Evolutionary conservation across 2,797 vertebrate genomes (phyloP), one percentile per base, ranked within the genome.

Genomic region (Xyrichtys novacula): DNA sequence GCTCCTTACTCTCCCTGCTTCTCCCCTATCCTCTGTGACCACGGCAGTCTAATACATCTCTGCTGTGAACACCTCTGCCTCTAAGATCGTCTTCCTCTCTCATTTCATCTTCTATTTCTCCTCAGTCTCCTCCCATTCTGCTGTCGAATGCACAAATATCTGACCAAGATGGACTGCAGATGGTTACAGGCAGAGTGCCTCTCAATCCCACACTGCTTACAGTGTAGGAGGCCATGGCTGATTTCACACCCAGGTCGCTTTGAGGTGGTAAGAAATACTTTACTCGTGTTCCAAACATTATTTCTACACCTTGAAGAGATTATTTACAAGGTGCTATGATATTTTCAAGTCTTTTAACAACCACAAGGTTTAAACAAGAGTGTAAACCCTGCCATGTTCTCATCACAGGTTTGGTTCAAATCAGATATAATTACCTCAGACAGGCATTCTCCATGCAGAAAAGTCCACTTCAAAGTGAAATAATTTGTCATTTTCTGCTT

Each of bases 11-110:
- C 42, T 39, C 65, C 32, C 63, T 55, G 59, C 66, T 40, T 42
- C 44, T 7, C 53, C 17, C 42, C 50, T 67, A 42, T 69, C 54
- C 43, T 50, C 60, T 23, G 23, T 52, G 47, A 38, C 23, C 64
- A 54, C 72, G 68, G 74, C 85, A 74, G 71, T 47, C 39, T 40
- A 28, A 64, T 29, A 47, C 50, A 9, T 66, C 65, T 72, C 48
- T 40, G 39, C 40, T 64, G 32, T 57, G 28, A 36, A 55, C 50
- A 58, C 52, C 71, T 63, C 64, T 71, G 54, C 65, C 47, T 56
- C 65, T 50, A 57, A 54, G 28, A 59, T 65, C 28, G 14, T 52
- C 43, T 20, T 34, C n/a, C 47, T 71, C 38, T 26, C 57, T 49
- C 26, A 38, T 16, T 55, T 36, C 44, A 60, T 49, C 65, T 25